Percentiles rank a stretch among this genome's conserved stretches.
phyloP scores from a whole-genome alignment of 1,140 invertebrate genomes.

The Polypedilum pembai region DNA sequence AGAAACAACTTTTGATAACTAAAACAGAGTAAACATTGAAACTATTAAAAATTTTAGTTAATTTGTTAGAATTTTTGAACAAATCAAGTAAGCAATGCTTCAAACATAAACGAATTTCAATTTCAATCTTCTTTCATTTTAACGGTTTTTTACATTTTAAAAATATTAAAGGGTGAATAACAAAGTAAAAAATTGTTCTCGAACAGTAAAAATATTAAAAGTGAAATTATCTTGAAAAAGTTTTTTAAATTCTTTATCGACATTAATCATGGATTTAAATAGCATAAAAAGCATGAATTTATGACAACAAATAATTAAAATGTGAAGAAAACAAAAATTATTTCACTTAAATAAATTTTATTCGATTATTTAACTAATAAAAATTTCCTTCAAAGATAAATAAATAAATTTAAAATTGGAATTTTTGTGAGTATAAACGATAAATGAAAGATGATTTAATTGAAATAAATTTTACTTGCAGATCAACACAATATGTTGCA shows the following conservation, averaged over 20 bases:
- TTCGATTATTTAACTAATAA: conserved; percentile 13
- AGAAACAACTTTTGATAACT: too few relatives aligned
- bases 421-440: not conserved
- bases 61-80: too few relatives aligned
- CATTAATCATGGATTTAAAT: not conserved
- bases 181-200: not conserved
- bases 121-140: too few relatives aligned
- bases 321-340: not conserved
- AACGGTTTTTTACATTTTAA: too few relatives aligned
- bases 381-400: not conserved
- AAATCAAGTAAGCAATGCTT: too few relatives aligned
- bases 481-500: not conserved
- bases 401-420: not conserved
- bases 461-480: not conserved
- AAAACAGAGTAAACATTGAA: too few relatives aligned
- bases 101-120: too few relatives aligned
- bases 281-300: not conserved
- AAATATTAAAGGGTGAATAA: too few relatives aligned
- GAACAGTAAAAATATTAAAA: not conserved
- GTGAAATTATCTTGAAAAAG: not conserved
- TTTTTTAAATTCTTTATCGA: not conserved
- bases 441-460: not conserved
- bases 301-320: not conserved
- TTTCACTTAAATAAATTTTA: not conserved
- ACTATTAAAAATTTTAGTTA: too few relatives aligned